phyloP scores from a whole-genome alignment of 2,113 vertebrate species.

The Alosa alosa region DNA sequence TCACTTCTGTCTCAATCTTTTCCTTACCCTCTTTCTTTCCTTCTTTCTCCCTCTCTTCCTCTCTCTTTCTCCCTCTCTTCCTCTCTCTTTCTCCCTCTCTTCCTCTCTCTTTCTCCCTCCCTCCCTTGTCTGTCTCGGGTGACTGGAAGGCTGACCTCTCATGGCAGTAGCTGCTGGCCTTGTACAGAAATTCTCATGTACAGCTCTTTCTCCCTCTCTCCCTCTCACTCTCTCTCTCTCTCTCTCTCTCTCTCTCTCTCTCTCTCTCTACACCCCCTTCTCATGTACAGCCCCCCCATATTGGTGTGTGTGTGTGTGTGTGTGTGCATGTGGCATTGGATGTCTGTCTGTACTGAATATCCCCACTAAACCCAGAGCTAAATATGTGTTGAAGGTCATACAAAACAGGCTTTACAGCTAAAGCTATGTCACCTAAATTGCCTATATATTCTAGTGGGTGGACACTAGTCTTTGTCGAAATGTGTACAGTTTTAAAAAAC shows the following conservation, averaged over 20 bases:
- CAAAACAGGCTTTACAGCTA: no score
- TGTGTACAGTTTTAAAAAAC: neutral
- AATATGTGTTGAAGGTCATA: no score
- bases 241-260: neutral
- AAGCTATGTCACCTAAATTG: no score
- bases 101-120: neutral
- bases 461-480: no score
- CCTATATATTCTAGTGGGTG: no score
- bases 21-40: neutral
- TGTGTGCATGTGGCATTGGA: neutral
- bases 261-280: neutral
- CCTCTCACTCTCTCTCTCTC: no score
- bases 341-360: constrained; percentile 20
- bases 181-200: constrained; percentile 15
- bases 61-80: no score
- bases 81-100: no score
- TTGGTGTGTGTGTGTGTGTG: neutral
- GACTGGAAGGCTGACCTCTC: neutral
- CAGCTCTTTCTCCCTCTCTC: neutral
- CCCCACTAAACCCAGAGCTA: no score
- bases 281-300: neutral
- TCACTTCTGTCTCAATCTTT: neutral
- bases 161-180: constrained; percentile 14
- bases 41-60: neutral
- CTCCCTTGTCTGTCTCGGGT: neutral